Evolutionary conservation across 2,113 vertebrate genomes (phyloP).

Genomic region (Origma solitaria): DNA sequence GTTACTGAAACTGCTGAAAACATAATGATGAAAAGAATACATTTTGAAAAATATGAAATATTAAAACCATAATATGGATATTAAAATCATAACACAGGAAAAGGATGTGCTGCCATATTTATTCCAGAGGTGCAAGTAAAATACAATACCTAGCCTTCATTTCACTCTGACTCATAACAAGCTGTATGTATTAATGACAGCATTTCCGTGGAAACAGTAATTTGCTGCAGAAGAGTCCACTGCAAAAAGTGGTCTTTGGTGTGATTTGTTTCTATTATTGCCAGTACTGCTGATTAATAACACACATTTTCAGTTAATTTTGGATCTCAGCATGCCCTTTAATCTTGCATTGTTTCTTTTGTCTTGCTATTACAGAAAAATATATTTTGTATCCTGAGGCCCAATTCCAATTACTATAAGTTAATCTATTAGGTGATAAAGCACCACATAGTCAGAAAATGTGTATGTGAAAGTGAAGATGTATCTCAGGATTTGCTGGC

Average conservation of each 20-base stretch:
- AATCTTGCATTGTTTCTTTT: slow-evolving; percentile 52
- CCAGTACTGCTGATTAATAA: slow-evolving; percentile 58
- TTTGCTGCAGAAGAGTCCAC: slow-evolving; percentile 31
- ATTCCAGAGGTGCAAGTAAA: neutral
- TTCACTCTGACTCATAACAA: slow-evolving; percentile 21
- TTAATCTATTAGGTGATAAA: slow-evolving; percentile 32
- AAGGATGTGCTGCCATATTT: neutral
- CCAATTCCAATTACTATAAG: slow-evolving; percentile 49
- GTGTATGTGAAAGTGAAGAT: slow-evolving; percentile 40
- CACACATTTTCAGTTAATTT: slow-evolving; percentile 64
- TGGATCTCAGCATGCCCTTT: slow-evolving; percentile 43
- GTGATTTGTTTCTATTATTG: slow-evolving; percentile 66
- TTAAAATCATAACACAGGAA: neutral
- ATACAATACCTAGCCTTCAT: neutral
- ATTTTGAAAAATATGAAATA: neutral
- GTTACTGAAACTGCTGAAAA: neutral
- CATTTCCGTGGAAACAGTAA: slow-evolving; percentile 54
- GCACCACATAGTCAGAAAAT: neutral
- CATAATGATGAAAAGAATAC: neutral
- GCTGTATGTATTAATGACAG: slow-evolving; percentile 32
- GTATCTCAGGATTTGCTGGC: slow-evolving; percentile 24
- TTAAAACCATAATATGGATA: neutral
- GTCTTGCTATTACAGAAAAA: slow-evolving; percentile 47
- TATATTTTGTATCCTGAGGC: neutral
- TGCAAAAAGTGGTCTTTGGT: slow-evolving; percentile 11